These are phyloP conservation scores for Scomber colias DNA, from an alignment of 2,113 vertebrate species.

Conservation along the genomic window DNA sequence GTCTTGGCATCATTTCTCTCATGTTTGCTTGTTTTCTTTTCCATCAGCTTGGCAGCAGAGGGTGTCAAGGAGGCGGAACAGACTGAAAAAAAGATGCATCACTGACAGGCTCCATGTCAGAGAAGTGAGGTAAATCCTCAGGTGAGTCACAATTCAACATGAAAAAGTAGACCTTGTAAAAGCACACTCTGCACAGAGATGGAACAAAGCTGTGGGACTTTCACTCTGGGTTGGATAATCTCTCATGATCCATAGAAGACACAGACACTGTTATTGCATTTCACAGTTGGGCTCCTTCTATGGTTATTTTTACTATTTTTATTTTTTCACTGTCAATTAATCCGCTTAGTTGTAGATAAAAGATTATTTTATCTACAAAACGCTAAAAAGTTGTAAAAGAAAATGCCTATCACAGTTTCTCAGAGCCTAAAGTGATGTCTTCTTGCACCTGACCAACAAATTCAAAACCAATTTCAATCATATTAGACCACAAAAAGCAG, in stretches of 20 bases:
- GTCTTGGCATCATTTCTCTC: conserved; percentile 64
- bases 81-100: conserved; percentile 61
- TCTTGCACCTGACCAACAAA: too few species aligned
- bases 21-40: conserved; percentile 73
- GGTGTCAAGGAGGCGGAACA: conserved; percentile 58
- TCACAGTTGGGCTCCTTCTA: not conserved
- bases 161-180: conserved; percentile 6
- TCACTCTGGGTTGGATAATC: not conserved
- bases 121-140: conserved; percentile 59
- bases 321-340: not conserved
- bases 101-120: conserved; percentile 51
- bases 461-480: too few species aligned
- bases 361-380: too few species aligned
- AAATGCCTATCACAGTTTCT: too few species aligned
- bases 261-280: not conserved
- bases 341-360: not conserved
- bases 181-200: not conserved
- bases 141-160: conserved; percentile 60
- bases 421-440: too few species aligned
- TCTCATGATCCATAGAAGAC: not conserved
- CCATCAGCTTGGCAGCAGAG: conserved; percentile 54
- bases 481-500: not conserved
- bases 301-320: not conserved
- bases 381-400: too few species aligned
- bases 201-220: not conserved